Evolutionary conservation across 1,140 invertebrate genomes (phyloP).

Genomic region (Venturia canescens): DNA sequence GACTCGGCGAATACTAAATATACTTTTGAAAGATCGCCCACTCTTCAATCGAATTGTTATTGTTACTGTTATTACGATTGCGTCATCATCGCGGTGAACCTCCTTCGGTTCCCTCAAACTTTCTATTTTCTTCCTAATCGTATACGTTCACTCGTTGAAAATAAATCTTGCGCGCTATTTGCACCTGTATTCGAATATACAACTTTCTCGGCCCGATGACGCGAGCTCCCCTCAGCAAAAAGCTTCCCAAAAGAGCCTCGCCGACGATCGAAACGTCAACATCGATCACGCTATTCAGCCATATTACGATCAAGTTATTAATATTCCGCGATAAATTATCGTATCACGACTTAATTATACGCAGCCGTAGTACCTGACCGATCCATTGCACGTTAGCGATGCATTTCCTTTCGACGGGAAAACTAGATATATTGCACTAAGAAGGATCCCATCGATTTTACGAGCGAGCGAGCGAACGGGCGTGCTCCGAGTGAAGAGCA

Average conservation of each 20-base stretch:
- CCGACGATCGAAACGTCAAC: too few species aligned
- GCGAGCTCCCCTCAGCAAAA: too few species aligned
- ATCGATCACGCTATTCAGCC: too few species aligned
- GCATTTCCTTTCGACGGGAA: neutral
- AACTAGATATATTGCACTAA: slow-evolving; percentile 38
- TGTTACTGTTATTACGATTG: neutral
- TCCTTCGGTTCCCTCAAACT: neutral
- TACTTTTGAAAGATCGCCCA: neutral
- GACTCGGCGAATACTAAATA: neutral
- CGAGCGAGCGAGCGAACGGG: slow-evolving; percentile 34
- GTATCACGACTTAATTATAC: neutral
- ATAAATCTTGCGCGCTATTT: too few species aligned
- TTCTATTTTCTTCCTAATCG: neutral
- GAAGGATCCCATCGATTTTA: slow-evolving; percentile 44
- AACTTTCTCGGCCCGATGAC: too few species aligned
- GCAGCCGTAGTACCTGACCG: neutral
- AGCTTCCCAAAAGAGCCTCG: too few species aligned
- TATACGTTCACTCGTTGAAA: too few species aligned
- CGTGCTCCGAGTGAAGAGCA: slow-evolving; percentile 11
- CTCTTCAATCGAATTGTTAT: slow-evolving; percentile 5
- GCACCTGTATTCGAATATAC: too few species aligned
- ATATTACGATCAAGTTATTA: too few species aligned
- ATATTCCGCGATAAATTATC: neutral
- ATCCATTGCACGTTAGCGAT: slow-evolving; percentile 3
- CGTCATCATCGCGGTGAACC: neutral